Conservation (phyloP, 53 echinoderm and acorn worm species). For the Zoroaster sp. region DNA sequence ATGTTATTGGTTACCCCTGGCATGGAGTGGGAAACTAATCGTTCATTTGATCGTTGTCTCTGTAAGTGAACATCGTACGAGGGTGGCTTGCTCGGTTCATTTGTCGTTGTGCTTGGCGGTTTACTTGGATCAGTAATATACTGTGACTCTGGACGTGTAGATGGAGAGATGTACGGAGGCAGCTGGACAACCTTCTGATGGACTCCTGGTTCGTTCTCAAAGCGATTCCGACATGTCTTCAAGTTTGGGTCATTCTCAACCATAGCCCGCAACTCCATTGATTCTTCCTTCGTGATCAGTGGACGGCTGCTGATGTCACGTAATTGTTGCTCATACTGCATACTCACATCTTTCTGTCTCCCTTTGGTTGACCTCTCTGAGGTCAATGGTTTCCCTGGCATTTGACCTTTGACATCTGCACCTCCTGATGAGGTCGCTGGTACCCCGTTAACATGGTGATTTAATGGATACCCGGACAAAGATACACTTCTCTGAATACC, state of each 20-base stretch:
- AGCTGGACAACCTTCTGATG: constrained; percentile 62
- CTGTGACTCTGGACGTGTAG: not conserved
- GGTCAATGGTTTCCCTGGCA: not conserved
- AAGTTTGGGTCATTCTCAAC: constrained; percentile 84
- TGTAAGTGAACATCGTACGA: constrained; percentile 34
- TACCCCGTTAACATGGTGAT: constrained; percentile 9
- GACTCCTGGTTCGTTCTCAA: constrained; percentile 65
- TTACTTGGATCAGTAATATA: not conserved
- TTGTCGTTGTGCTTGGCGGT: constrained; percentile 11
- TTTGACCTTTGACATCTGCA: not conserved
- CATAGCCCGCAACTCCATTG: constrained; percentile 67
- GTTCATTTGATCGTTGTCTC: constrained; percentile 1
- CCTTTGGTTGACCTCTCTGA: not conserved
- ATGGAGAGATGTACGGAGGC: constrained; percentile 11
- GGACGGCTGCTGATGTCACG: constrained; percentile 1
- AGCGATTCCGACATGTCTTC: constrained; percentile 83
- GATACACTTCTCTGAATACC: constrained; percentile 1
- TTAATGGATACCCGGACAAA: not conserved
- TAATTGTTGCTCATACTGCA: not conserved
- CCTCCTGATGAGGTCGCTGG: not conserved
- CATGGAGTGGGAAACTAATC: not conserved
- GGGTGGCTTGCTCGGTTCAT: constrained; percentile 4
- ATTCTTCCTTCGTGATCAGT: constrained; percentile 82
- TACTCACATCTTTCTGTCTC: not conserved
- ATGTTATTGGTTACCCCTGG: not conserved